Evolutionary conservation across 2,888 invertebrate genomes (phyloP).

Genomic region (Oscheius myriophilus): DNA sequence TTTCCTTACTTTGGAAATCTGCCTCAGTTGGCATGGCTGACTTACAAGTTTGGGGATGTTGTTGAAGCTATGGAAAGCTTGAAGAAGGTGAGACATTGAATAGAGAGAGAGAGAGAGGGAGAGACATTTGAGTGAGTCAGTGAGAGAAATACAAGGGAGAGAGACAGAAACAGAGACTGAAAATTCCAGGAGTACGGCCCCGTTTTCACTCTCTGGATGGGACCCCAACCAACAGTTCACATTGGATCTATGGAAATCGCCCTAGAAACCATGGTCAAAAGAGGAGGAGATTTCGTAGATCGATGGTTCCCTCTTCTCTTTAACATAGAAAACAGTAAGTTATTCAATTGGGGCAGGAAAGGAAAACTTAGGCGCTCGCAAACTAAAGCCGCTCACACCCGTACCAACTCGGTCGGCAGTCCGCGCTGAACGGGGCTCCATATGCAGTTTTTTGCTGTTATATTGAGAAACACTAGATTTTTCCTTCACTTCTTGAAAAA

Average conservation of each 20-base stretch:
- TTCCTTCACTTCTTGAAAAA: too few species aligned
- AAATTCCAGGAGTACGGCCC: slow-evolving; percentile 36
- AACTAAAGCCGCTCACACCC: too few species aligned
- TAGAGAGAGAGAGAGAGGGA: too few species aligned
- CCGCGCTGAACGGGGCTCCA: too few species aligned
- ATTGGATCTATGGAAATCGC: slow-evolving; percentile 41
- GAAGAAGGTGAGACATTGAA: slow-evolving; percentile 35
- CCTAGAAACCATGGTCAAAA: slow-evolving; percentile 35
- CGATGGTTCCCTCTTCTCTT: slow-evolving; percentile 24
- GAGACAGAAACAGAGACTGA: too few species aligned
- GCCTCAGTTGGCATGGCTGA: slow-evolving; percentile 31
- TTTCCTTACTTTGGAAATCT: slow-evolving; percentile 40
- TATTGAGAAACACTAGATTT: too few species aligned
- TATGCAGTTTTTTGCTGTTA: too few species aligned
- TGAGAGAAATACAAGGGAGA: too few species aligned
- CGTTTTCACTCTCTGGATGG: slow-evolving; percentile 50
- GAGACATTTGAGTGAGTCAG: too few species aligned
- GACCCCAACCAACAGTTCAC: slow-evolving; percentile 42
- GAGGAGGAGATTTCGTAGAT: slow-evolving; percentile 19
- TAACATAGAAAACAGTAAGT: slow-evolving; percentile 1
- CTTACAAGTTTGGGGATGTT: slow-evolving; percentile 31
- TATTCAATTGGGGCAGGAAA: too few species aligned
- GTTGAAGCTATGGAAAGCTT: slow-evolving; percentile 27
- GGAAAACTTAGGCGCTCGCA: too few species aligned
- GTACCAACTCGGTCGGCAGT: too few species aligned